Evolutionary conservation across 2,888 invertebrate species (phyloP).

Genomic region (Drosophila seclusa): DNA sequence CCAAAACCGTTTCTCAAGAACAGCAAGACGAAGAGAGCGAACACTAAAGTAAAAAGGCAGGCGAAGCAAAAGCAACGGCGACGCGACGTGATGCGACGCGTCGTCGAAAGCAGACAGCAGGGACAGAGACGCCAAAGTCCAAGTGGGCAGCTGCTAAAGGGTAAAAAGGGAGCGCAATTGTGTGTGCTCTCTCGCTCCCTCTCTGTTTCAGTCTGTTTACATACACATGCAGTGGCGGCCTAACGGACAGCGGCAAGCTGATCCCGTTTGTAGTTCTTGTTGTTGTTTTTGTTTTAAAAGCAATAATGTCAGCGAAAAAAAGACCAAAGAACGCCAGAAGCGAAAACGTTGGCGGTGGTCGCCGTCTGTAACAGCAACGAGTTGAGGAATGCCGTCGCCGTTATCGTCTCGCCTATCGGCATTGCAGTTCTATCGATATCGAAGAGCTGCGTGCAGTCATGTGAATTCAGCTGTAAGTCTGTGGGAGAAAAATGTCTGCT

Average conservation of each 20-base stretch:
- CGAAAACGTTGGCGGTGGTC: constrained; percentile 55
- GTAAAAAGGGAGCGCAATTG: constrained; percentile 50
- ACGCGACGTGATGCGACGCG: constrained; percentile 1
- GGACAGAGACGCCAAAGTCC: constrained; percentile 48
- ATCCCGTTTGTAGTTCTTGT: constrained; percentile 60
- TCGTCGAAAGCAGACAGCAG: constrained; percentile 24
- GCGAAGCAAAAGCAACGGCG: constrained; percentile 34
- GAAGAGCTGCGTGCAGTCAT: constrained; percentile 14
- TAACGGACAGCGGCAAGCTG: constrained; percentile 54
- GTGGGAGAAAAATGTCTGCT: constrained; percentile 13
- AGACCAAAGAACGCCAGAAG: constrained; percentile 38
- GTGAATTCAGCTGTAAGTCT: constrained; percentile 5
- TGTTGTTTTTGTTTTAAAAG: constrained; percentile 37
- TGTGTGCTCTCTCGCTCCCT: constrained; percentile 9
- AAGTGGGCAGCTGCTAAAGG: constrained; percentile 46
- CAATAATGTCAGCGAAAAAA: constrained; percentile 56
- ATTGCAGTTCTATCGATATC: constrained; percentile 43
- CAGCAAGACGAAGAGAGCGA: constrained; percentile 28
- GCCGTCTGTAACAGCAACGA: constrained; percentile 35
- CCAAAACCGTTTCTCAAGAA: constrained; percentile 57
- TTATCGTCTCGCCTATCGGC: constrained; percentile 47
- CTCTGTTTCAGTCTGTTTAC: constrained; percentile 6
- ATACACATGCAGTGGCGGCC: constrained; percentile 30
- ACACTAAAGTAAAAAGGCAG: constrained; percentile 30
- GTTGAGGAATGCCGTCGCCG: constrained; percentile 53